Conservation (phyloP, 2,797 vertebrate species). For the Acomys russatus region DNA sequence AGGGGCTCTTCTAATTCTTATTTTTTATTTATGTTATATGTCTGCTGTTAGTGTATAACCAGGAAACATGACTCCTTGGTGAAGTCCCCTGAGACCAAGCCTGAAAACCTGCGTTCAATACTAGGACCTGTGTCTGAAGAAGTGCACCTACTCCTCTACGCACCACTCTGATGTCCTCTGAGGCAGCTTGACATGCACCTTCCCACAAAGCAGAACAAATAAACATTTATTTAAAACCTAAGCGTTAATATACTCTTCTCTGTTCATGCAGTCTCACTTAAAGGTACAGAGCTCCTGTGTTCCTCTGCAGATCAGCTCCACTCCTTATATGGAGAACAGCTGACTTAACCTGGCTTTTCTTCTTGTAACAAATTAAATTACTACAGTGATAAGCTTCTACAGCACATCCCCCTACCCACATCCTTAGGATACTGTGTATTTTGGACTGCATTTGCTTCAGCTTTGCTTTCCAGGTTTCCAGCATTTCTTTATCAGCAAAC, state of each 20-base stretch:
- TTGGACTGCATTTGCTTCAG: conserved; percentile 24
- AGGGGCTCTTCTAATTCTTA: background rate
- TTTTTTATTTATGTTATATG: background rate
- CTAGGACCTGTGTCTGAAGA: background rate
- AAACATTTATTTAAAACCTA: background rate
- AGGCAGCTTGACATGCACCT: background rate
- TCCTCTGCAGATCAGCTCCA: background rate
- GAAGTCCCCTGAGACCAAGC: background rate
- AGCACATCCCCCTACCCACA: background rate
- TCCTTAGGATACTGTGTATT: conserved; percentile 67
- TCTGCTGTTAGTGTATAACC: background rate
- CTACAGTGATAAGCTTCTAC: conserved; percentile 29
- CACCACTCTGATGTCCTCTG: background rate
- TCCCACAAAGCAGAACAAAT: background rate
- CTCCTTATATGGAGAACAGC: background rate
- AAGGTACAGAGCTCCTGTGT: background rate
- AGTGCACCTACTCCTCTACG: background rate
- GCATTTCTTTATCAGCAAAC: conserved; percentile 23
- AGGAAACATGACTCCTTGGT: background rate
- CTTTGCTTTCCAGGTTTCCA: conserved; percentile 21
- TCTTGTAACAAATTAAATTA: conserved; percentile 61
- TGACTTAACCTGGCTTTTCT: conserved; percentile 9
- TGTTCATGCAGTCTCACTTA: background rate
- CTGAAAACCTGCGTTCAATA: background rate
- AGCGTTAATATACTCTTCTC: background rate